Evolutionary conservation across 2,888 invertebrate genomes (phyloP), one percentile per base, ranked within the genome.

Genomic region (Chloroclystis v-ata): DNA sequence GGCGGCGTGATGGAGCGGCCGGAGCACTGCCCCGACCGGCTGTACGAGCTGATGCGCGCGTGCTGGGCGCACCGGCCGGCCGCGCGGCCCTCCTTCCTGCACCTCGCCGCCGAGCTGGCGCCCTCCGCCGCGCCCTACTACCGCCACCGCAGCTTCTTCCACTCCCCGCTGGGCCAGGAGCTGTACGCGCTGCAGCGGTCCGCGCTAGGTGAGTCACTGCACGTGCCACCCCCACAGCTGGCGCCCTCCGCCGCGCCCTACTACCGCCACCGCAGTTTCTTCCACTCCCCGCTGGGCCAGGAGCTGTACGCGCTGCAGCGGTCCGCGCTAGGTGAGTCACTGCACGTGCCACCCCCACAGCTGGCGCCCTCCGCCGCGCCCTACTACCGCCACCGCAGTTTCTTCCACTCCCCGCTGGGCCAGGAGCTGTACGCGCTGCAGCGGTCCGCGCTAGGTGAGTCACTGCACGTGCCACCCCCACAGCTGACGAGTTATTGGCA

Each of bases 1-100:
- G 96, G 97, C 41, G 95, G 96, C 44, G 94, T 96, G 35, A 97
- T 99, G 97, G 96, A 97, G 77, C 91, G 94, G 52, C 99, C 99
- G 0, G 96, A 96, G 78, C 95, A 97, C 78, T 99, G 99, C 80
- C 98, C 98, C 1, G 95, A 96, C 69, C 92, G 94, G 63, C 88
- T 99, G 75, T 97, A 96, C 82, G 91, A 92, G 58, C 86, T 99
- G 56, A 99, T 99, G 99, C 90, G 92, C 59, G 90, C 90, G 55
- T 98, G 98, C 78, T 99, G 99, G 99, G 91, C 93, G 65, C 95
- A 95, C 78, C 92, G 94, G 61, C 92, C 95, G 0, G 83, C 89
- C 26, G 88, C 90, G 41, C 89, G 99, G 47, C 98, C 98, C 16
- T 89, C 93, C 46, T 99, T 99, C 89, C 89, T 95, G 63, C 92